Evolutionary conservation across 2,888 invertebrate species (phyloP).

Genomic region (Frankliniella fusca): DNA sequence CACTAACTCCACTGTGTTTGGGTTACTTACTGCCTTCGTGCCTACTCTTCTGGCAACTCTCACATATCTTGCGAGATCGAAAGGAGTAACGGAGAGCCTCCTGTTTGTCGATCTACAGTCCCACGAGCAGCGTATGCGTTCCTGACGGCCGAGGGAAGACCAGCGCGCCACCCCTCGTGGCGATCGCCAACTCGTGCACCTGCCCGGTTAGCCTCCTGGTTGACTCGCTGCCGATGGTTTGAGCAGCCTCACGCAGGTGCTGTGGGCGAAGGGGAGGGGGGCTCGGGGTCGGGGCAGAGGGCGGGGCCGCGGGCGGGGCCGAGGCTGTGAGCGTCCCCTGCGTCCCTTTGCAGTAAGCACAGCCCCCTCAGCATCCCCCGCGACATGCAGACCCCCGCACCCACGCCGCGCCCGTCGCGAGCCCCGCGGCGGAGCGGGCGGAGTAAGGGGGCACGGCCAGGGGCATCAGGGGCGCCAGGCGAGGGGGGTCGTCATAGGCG

Average conservation of each 20-base stretch:
- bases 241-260: not conserved
- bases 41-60: too few relatives aligned
- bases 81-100: not conserved
- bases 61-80: not conserved
- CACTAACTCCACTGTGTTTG: too few relatives aligned
- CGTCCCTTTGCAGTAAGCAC: not conserved
- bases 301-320: not conserved
- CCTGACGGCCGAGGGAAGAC: not conserved
- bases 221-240: too few relatives aligned
- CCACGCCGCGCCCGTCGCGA: not conserved
- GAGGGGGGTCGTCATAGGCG: not conserved
- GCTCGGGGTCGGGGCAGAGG: not conserved
- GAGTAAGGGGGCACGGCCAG: not conserved
- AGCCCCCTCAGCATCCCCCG: not conserved
- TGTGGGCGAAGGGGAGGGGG: not conserved
- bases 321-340: not conserved
- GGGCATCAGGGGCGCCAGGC: not conserved
- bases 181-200: conserved; percentile 16
- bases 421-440: not conserved
- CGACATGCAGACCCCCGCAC: not conserved
- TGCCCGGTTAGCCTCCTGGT: not conserved
- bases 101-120: not conserved
- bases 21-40: too few relatives aligned
- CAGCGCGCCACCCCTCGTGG: not conserved
- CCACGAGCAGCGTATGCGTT: not conserved